Conservation (phyloP, 1,140 invertebrate species). For the Panulirus ornatus region DNA sequence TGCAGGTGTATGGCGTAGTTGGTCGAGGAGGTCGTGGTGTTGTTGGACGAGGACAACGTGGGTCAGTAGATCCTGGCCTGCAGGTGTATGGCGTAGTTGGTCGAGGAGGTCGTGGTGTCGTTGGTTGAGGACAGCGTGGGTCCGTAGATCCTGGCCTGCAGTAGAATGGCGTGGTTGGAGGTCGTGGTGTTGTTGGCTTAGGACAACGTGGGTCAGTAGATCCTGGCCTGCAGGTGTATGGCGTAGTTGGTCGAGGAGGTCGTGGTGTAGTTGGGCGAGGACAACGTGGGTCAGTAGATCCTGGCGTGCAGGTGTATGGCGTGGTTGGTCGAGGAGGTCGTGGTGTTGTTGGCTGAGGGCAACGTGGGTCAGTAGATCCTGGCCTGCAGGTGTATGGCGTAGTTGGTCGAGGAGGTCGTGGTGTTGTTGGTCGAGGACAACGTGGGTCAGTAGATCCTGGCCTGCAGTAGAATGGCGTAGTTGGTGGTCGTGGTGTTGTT, state of each 20-base stretch:
- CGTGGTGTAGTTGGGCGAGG: constrained; percentile 73
- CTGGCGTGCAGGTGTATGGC: constrained; percentile 77
- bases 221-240: constrained; percentile 77
- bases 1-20: constrained; percentile 58
- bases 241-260: constrained; percentile 19
- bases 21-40: not conserved
- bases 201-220: constrained; percentile 77
- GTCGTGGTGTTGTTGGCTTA: constrained; percentile 36
- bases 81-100: constrained; percentile 34
- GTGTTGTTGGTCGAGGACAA: constrained; percentile 75
- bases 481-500: constrained; percentile 44
- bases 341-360: constrained; percentile 54
- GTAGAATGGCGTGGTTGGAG: constrained; percentile 21
- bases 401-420: constrained; percentile 54
- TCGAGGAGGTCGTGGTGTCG: constrained; percentile 25
- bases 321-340: constrained; percentile 54
- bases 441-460: constrained; percentile 76
- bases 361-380: constrained; percentile 66
- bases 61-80: constrained; percentile 12
- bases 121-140: constrained; percentile 76
- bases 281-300: constrained; percentile 77
- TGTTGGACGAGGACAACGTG: constrained; percentile 15
- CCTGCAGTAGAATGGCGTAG: constrained; percentile 75
- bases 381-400: constrained; percentile 12
- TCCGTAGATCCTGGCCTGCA: too few relatives aligned